Percentiles rank a stretch among this genome's conserved stretches.
Evolutionary conservation across 2,888 invertebrate genomes (phyloP).

Genomic region (Leistus spinibarbis): DNA sequence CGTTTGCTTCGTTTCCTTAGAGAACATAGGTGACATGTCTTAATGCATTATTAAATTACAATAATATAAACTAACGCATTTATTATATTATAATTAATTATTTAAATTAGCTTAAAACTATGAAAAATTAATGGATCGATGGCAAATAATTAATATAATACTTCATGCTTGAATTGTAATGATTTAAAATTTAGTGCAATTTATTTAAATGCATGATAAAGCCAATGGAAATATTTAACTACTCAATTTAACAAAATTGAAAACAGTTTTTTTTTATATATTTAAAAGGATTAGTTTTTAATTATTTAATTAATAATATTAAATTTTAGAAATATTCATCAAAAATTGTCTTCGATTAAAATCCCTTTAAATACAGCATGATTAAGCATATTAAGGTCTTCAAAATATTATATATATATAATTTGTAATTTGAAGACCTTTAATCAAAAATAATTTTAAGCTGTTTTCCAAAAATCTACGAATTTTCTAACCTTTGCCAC

Average conservation of each 20-base stretch:
- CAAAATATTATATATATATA: background rate
- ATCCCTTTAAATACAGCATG: background rate
- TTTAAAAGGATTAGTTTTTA: background rate
- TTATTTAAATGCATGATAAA: slow-evolving; percentile 3
- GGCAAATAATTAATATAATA: slow-evolving; percentile 30
- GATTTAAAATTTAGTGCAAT: background rate
- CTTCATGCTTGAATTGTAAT: slow-evolving; percentile 19
- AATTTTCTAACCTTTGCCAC: slow-evolving; percentile 53
- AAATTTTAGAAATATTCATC: background rate
- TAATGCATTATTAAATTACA: too few species aligned
- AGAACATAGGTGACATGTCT: too few species aligned
- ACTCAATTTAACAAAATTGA: background rate
- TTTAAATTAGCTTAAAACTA: too few species aligned
- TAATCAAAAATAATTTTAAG: background rate
- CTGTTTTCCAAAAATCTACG: slow-evolving; percentile 17
- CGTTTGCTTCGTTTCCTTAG: too few species aligned
- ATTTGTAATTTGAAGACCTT: background rate
- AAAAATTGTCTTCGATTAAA: background rate
- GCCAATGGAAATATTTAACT: slow-evolving; percentile 9
- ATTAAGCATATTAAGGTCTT: background rate
- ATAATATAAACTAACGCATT: too few species aligned
- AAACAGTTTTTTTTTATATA: too few species aligned
- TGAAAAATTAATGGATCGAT: slow-evolving; percentile 22
- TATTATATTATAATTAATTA: too few species aligned
- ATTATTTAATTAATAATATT: background rate